A percentile compares a stretch with the other conserved stretches of the same genome.
Evolutionary conservation across 2,113 vertebrate species (phyloP).

Genomic region (Isichthys henryi): DNA sequence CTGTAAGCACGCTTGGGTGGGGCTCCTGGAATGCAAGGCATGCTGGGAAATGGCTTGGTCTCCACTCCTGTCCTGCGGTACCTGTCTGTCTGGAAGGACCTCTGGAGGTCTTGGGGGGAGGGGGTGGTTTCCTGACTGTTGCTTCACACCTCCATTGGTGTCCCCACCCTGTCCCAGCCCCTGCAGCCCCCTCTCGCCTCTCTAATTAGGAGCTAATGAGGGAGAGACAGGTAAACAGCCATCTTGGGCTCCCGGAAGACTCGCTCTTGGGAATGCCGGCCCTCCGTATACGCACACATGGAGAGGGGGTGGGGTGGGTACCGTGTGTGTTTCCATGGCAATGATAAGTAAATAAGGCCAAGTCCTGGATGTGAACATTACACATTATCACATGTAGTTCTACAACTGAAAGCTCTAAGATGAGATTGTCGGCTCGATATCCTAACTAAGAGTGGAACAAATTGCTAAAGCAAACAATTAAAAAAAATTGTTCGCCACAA

Average conservation of each 20-base stretch:
- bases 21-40: not conserved
- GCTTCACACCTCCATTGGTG: not conserved
- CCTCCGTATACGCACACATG: not conserved
- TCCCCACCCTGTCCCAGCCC: not conserved
- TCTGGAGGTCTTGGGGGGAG: not conserved
- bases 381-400: not conserved
- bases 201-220: conserved; percentile 10
- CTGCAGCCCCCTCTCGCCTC: not conserved
- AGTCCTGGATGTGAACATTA: not conserved
- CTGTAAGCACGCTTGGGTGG: not conserved
- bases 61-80: not conserved
- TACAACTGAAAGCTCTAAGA: not conserved
- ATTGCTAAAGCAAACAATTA: not conserved
- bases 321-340: not conserved
- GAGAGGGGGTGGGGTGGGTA: not conserved
- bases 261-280: not conserved
- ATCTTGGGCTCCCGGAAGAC: not conserved
- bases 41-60: not conserved
- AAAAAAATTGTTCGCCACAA: not conserved
- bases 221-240: not conserved
- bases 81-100: not conserved
- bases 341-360: not conserved
- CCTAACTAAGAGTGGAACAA: not conserved
- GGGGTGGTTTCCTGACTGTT: not conserved
- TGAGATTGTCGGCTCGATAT: not conserved